phyloP scores from a whole-genome alignment of 2,888 invertebrate genomes.

The Bruchidius siliquastri region DNA sequence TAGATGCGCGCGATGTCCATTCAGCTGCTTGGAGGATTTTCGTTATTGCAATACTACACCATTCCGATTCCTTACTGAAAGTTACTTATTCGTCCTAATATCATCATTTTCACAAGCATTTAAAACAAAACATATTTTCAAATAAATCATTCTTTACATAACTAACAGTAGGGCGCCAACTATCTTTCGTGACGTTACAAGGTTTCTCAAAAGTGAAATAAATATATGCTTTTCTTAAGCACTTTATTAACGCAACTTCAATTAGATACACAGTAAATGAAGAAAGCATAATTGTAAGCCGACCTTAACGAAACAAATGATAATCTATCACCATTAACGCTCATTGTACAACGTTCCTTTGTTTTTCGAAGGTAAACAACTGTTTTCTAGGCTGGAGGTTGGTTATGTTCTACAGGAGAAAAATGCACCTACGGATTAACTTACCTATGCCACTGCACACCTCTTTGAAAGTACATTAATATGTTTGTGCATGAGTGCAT shows the following conservation, averaged over 20 bases:
- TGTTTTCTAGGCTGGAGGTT: conserved; percentile 3
- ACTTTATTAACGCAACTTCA: neutral
- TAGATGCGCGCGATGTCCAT: too few species aligned
- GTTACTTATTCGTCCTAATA: too few species aligned
- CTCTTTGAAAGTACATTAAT: neutral
- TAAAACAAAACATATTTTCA: neutral
- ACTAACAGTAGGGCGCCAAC: neutral
- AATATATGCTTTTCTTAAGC: neutral
- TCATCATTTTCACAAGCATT: too few species aligned
- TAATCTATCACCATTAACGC: conserved; percentile 1
- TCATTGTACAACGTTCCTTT: conserved; percentile 3
- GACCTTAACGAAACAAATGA: neutral
- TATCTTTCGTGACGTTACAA: neutral
- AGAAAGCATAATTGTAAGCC: neutral
- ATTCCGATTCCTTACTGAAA: too few species aligned
- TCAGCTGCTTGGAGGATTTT: too few species aligned
- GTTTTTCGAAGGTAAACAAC: conserved; percentile 10
- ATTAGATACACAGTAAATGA: neutral
- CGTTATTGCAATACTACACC: too few species aligned
- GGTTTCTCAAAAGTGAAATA: neutral
- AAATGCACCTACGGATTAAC: conserved; percentile 1
- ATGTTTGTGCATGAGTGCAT: neutral
- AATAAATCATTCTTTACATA: neutral
- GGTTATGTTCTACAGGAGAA: neutral
- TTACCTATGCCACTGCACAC: neutral